Evolutionary conservation across 2,888 invertebrate species (phyloP).

Genomic region (Machimus atricapillus): DNA sequence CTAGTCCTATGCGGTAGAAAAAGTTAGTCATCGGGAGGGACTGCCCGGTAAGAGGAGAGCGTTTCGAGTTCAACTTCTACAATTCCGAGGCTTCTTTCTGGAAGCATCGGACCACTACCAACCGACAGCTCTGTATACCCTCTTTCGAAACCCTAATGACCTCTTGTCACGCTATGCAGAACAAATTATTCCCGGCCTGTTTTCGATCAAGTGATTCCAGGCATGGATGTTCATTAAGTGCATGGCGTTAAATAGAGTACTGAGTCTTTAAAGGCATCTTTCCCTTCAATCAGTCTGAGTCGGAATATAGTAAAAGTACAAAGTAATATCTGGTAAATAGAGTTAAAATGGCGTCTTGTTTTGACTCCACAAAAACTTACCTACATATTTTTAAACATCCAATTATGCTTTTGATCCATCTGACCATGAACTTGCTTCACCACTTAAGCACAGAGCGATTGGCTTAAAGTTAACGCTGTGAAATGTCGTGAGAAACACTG

Average conservation of each 20-base stretch:
- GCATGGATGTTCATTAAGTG: constrained; percentile 27
- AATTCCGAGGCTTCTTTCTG: not conserved
- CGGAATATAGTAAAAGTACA: too few relatives aligned
- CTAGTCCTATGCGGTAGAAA: constrained; percentile 30
- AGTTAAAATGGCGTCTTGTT: too few relatives aligned
- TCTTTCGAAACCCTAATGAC: constrained; percentile 21
- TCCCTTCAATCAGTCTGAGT: not conserved
- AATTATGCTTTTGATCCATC: too few relatives aligned
- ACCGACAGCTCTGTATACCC: not conserved
- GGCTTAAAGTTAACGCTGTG: too few relatives aligned
- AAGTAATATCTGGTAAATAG: too few relatives aligned
- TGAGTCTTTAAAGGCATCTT: not conserved
- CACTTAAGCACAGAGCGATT: too few relatives aligned
- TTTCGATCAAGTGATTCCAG: constrained; percentile 34
- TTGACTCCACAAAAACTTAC: too few relatives aligned
- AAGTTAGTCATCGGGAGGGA: constrained; percentile 30
- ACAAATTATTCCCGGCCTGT: constrained; percentile 36
- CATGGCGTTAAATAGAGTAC: constrained; percentile 16
- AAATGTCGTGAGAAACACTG: too few relatives aligned
- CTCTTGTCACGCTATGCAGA: constrained; percentile 38
- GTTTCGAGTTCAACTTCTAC: not conserved
- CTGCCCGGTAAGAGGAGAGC: not conserved
- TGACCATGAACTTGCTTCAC: too few relatives aligned
- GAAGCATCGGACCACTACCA: not conserved
- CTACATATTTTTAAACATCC: too few relatives aligned